Evolutionary conservation across 2,888 invertebrate species (phyloP).

Genomic region (Keiferia lycopersicella): DNA sequence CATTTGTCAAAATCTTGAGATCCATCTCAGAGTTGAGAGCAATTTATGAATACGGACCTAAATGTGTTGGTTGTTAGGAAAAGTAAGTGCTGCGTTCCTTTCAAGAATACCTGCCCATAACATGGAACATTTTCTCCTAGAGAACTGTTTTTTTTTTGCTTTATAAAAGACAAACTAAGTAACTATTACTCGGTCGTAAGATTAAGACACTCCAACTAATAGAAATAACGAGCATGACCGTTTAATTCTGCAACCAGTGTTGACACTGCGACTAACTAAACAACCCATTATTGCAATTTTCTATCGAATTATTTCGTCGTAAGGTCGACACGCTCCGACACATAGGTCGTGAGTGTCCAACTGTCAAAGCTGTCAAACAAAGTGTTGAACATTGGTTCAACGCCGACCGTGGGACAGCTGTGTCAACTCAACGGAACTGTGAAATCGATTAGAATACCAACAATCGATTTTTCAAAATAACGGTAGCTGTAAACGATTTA

Average conservation of each 20-base stretch:
- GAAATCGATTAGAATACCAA: constrained; percentile 62
- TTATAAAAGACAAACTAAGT: background rate
- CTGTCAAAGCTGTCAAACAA: constrained; percentile 27
- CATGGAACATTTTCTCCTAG: no score
- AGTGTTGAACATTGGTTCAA: constrained; percentile 32
- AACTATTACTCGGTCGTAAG: background rate
- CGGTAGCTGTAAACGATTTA: constrained; percentile 75
- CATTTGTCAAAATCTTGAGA: no score
- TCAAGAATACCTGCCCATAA: no score
- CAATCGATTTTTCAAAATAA: constrained; percentile 79
- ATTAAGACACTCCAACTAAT: constrained; percentile 5
- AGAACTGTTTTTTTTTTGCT: background rate
- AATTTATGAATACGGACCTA: no score
- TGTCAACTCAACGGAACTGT: constrained; percentile 73
- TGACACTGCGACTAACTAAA: constrained; percentile 52
- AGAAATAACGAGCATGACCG: constrained; percentile 24
- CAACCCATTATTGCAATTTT: constrained; percentile 60
- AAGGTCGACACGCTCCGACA: constrained; percentile 54
- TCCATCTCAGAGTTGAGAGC: no score
- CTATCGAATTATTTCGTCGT: constrained; percentile 60
- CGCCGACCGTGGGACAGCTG: constrained; percentile 72
- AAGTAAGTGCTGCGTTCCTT: no score
- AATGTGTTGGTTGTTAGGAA: no score
- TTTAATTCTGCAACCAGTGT: constrained; percentile 40
- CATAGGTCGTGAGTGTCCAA: constrained; percentile 42